phyloP scores from a whole-genome alignment of 2,113 vertebrate genomes.

The Cisticola juncidis region DNA sequence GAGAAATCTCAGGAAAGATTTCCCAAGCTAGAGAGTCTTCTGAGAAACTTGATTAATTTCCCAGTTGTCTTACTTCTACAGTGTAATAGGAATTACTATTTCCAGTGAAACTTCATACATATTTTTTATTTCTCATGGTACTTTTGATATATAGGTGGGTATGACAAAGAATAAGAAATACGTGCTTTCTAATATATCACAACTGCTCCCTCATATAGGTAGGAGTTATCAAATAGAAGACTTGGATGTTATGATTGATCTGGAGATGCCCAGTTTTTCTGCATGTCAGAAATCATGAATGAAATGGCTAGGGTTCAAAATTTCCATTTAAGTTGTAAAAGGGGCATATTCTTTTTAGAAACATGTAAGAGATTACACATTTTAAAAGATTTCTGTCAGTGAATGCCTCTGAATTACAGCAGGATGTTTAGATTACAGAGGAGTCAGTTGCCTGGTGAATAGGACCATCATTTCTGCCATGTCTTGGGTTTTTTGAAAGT shows the following conservation, averaged over 20 bases:
- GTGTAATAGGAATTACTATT: constrained; percentile 16
- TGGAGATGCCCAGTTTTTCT: background rate
- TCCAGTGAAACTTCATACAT: background rate
- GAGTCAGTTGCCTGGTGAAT: background rate
- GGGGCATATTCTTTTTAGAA: background rate
- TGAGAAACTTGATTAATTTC: constrained; percentile 56
- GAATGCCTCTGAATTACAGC: background rate
- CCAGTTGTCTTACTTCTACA: background rate
- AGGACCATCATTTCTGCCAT: background rate
- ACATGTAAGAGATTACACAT: background rate
- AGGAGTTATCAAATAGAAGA: background rate
- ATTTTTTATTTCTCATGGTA: background rate
- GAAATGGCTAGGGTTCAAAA: background rate
- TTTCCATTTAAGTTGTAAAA: background rate
- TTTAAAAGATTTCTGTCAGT: background rate
- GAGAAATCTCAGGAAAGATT: constrained; percentile 54
- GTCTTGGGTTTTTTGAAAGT: background rate
- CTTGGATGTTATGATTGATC: background rate
- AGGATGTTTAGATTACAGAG: background rate
- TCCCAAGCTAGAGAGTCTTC: constrained; percentile 50
- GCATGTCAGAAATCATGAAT: background rate
- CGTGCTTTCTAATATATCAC: background rate
- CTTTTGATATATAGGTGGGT: background rate
- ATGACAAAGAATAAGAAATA: background rate
- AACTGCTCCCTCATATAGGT: background rate